These are phyloP conservation scores for Crotalus viridis DNA, from an alignment of 2,113 vertebrate species.

Conservation along the genomic window DNA sequence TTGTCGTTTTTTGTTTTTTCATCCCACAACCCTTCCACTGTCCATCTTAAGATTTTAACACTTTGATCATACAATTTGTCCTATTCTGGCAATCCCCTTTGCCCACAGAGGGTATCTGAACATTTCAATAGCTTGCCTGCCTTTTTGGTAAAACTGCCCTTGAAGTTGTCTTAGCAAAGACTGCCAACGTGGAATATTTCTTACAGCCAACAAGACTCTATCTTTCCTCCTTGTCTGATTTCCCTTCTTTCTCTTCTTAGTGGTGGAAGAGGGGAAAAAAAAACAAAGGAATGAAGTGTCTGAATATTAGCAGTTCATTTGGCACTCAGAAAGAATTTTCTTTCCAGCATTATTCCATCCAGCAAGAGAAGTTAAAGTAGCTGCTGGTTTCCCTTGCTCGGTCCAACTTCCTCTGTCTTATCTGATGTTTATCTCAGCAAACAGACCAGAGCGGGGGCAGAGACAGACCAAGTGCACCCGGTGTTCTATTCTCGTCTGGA, in stretches of 20 bases:
- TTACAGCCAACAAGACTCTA: neutral
- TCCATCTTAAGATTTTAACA: neutral
- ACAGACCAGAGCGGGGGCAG: constrained; percentile 49
- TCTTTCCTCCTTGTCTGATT: neutral
- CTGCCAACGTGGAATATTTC: neutral
- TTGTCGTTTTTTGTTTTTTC: neutral
- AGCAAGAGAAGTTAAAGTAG: constrained; percentile 31
- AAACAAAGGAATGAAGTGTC: constrained; percentile 44
- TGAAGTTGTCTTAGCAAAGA: neutral
- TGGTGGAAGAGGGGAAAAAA: neutral
- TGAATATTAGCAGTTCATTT: constrained; percentile 30
- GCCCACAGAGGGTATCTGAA: neutral
- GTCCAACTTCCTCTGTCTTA: constrained; percentile 64
- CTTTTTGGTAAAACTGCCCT: neutral
- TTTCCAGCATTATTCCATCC: constrained; percentile 19
- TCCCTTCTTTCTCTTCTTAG: constrained; percentile 39
- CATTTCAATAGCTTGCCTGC: neutral
- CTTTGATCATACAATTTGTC: neutral
- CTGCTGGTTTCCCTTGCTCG: constrained; percentile 56
- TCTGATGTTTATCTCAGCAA: constrained; percentile 68
- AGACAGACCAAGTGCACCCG: constrained; percentile 31
- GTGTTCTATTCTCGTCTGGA: constrained; percentile 57
- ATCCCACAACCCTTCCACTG: neutral
- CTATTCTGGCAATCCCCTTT: neutral
- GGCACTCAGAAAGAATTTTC: constrained; percentile 35